Evolutionary conservation across 2,113 vertebrate species (phyloP), one percentile per base, ranked within the genome.

Genomic region (Peromyscus leucopus): DNA sequence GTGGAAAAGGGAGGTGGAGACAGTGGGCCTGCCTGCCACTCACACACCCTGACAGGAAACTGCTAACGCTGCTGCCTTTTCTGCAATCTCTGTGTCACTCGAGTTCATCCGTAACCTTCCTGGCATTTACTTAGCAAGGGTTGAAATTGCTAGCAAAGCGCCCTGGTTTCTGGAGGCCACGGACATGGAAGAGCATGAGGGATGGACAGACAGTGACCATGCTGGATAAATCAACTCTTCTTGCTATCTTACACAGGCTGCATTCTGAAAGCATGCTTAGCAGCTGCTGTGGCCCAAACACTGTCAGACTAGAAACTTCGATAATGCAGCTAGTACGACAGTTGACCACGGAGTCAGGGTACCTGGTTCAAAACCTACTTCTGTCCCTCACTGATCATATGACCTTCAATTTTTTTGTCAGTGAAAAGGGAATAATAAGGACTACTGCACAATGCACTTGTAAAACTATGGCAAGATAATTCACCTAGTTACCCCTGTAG

Each of bases 21-120:
- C 82, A 0, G 0, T 0, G 13, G 48, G 83, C 76, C 90, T 67
- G 51, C 91, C 95, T 96, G 91, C 89, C 95, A 83, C 83, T 97
- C 97, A 96, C 0, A 0, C n/a, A 26, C 88, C 93, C 94, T 57
- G 67, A 91, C 57, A 33, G 89, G 88, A 96, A 82, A 80, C 83
- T 92, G 93, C 92, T 65, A 42, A 79, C 26, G 12, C 82, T 33
- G 11, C 57, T 48, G 22, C 0, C 0, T 24, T 92, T 28, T 17
- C 85, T 84, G 96, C 95, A 90, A 5, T 28, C 39, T n/a, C 76
- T 61, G 15, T 4, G 36, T 61, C 65, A 63, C 15, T 26, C 1
- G 21, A 85, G 42, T n/a, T 92, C 71, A 26, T 57, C 72, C 22
- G 33, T 42, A 33, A 31, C 22, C 28, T 26, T 59, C 28, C 80